A percentile compares a stretch with the other conserved stretches of the same genome.
Evolutionary conservation across 2,888 invertebrate genomes (phyloP).

Genomic region (Coremacera marginata): DNA sequence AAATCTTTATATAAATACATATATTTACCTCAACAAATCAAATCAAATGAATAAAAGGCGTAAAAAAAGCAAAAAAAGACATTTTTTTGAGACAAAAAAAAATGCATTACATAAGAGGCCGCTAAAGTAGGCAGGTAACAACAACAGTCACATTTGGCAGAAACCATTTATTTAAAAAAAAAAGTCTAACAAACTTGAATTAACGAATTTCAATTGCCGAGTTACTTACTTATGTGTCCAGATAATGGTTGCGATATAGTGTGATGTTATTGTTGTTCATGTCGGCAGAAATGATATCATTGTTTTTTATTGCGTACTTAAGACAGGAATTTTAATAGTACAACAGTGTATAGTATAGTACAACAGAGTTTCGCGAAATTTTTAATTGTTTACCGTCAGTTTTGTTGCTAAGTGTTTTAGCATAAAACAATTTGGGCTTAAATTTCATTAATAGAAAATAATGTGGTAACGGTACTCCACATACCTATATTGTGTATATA

Average conservation of each 20-base stretch:
- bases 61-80: neutral
- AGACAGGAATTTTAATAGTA: conserved; percentile 1
- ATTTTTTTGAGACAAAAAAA: neutral
- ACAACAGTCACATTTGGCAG: neutral
- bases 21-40: too few relatives aligned
- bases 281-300: conserved; percentile 2
- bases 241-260: conserved; percentile 5
- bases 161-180: neutral
- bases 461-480: too few relatives aligned
- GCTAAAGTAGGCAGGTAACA: neutral
- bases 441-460: too few relatives aligned
- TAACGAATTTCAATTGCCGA: neutral
- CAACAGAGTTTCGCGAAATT: too few relatives aligned
- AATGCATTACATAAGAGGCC: neutral
- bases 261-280: neutral
- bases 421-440: too few relatives aligned
- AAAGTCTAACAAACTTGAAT: neutral
- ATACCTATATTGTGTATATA: too few relatives aligned
- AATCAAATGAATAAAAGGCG: neutral
- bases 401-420: too few relatives aligned
- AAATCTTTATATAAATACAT: too few relatives aligned
- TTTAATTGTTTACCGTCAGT: too few relatives aligned
- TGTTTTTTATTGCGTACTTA: neutral
- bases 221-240: conserved; percentile 3
- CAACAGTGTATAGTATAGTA: too few relatives aligned